Evolutionary conservation across 2,797 vertebrate genomes (phyloP), one percentile per base, ranked within the genome.

Genomic region (Tragelaphus oryx): DNA sequence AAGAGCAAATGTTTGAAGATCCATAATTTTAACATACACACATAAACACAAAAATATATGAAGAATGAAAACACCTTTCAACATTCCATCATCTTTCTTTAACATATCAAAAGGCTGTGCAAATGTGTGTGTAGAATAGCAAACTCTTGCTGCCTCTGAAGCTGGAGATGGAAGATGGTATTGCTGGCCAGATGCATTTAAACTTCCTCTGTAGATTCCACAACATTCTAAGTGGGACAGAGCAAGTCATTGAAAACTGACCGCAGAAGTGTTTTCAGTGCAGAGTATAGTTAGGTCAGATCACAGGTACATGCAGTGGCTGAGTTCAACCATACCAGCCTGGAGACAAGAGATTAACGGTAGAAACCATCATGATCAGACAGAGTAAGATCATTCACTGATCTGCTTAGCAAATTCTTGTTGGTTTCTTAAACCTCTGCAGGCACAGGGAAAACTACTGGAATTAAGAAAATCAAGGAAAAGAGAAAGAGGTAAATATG

Each of bases 291-390:
- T 79, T 82, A 89, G 54, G 6, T 7, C 37, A 48, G 28, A 46
- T 87, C 82, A 91, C 68, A 88, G 28, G 12, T 83, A 93, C 20
- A 14, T 76, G 12, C 4, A 91, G 33, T 71, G 80, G 37, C 71
- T 65, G 52, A 78, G 18, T 75, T 96, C 50, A 92, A 44, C 24
- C 74, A 96, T n/a, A 71, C 24, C 12, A 1, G 44, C 12, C 30
- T 71, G 8, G 41, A 93, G 6, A n/a, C 22, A 86, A 60, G 46
- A 68, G 48, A 20, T 4, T 18, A 54, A n/a, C 28, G 54, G 22
- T 76, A 89, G n/a, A 95, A 93, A 93, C 37, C 44, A 76, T 85
- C 55, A 79, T 5, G 28, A 94, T 95, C 79, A 90, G 41, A 78
- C 5, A 71, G 9, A 83, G 50, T 71, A 95, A 74, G 24, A 13